Evolutionary conservation across 2,888 invertebrate species (phyloP), one percentile per base, ranked within the genome.

Genomic region (Diaprepes abbreviatus): DNA sequence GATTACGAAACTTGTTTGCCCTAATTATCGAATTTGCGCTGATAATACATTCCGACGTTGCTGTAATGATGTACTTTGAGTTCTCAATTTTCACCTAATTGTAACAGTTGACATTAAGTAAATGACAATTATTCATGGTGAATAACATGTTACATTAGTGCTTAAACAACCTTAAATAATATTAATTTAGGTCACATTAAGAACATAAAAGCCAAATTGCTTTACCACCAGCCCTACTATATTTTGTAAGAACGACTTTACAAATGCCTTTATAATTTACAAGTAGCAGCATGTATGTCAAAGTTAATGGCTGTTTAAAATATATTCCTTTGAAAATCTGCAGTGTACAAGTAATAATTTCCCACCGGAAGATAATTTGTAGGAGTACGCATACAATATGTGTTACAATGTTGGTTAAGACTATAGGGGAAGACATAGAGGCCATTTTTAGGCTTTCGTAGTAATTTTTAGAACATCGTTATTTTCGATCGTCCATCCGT

Each of bases 61-160:
- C n/a, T n/a, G n/a, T n/a, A n/a, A n/a, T n/a, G n/a, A n/a, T n/a
- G n/a, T n/a, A n/a, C n/a, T n/a, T n/a, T n/a, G n/a, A n/a, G n/a
- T n/a, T n/a, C n/a, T n/a, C n/a, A n/a, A n/a, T n/a, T n/a, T n/a
- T n/a, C n/a, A n/a, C n/a, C n/a, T n/a, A n/a, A n/a, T n/a, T n/a
- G n/a, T n/a, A n/a, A n/a, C n/a, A n/a, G 28, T 3, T 28, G 28
- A 28, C 28, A 28, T 28, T 89, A 79, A 78, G 78, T 73, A 14
- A 16, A n/a, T n/a, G n/a, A n/a, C 12, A 35, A 33, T 21, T 21
- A 45, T 45, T 45, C 6, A 12, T 45, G 21, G 5, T 5, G 16
- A 19, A 45, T 17, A 16, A 9, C 17, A 17, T 19, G 16, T 14
- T 38, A 38, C 17, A n/a, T 14, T 40, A 40, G 17, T 16, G 24